phyloP scores from a whole-genome alignment of 2,888 invertebrate species.

The Drosophila niveifrons region DNA sequence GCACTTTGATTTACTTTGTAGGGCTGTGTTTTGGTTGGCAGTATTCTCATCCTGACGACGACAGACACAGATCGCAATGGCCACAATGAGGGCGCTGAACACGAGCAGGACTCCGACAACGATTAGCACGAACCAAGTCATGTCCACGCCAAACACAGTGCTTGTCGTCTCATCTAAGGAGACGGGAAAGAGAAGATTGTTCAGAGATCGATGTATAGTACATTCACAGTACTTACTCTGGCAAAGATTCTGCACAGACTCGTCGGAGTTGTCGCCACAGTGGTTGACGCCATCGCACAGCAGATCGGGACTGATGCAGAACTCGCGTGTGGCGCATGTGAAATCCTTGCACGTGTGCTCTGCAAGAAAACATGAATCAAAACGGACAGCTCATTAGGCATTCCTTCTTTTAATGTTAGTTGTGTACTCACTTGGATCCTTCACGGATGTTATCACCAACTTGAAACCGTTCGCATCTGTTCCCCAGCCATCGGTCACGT shows the following conservation, averaged over 20 bases:
- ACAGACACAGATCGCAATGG: slow-evolving; percentile 91
- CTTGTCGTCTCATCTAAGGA: slow-evolving; percentile 87
- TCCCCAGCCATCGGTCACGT: slow-evolving; percentile 97
- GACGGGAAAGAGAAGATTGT: not conserved
- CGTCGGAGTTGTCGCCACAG: slow-evolving; percentile 97
- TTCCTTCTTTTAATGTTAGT: not conserved
- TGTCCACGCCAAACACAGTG: slow-evolving; percentile 90
- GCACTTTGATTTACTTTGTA: slow-evolving; percentile 83
- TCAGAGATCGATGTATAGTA: too few species aligned
- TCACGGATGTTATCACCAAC: slow-evolving; percentile 96
- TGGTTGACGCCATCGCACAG: slow-evolving; percentile 97
- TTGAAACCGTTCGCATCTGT: slow-evolving; percentile 96
- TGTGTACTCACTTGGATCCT: slow-evolving; percentile 93
- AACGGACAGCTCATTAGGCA: not conserved
- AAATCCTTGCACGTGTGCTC: slow-evolving; percentile 96
- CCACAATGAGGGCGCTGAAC: slow-evolving; percentile 89
- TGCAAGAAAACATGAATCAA: slow-evolving; percentile 82
- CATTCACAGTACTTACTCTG: slow-evolving; percentile 89
- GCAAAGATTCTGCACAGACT: slow-evolving; percentile 93
- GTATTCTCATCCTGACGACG: slow-evolving; percentile 86
- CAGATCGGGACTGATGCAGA: slow-evolving; percentile 96
- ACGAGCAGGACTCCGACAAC: slow-evolving; percentile 90
- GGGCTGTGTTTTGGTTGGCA: slow-evolving; percentile 85
- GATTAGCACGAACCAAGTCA: slow-evolving; percentile 91
- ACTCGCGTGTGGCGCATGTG: slow-evolving; percentile 93